A percentile compares a stretch with the other conserved stretches of the same genome.
phyloP scores from a whole-genome alignment of 2,113 vertebrate genomes.

The Dicrurus megarhynchus region DNA sequence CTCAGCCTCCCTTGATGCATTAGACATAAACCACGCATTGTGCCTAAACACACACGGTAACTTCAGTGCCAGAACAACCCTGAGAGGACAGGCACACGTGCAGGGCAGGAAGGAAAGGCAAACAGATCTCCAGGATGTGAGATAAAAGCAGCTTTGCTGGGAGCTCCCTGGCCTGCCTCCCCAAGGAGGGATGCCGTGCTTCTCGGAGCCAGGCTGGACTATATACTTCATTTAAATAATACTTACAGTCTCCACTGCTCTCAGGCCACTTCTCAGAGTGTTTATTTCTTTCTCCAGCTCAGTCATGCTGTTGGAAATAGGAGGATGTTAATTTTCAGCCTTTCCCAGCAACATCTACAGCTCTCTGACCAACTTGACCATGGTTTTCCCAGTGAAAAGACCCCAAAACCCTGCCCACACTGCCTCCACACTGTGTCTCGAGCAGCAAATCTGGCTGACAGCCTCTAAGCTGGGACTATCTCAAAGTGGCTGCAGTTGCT shows the following conservation, averaged over 20 bases:
- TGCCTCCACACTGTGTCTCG: rapidly evolving
- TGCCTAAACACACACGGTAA: background rate
- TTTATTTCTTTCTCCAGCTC: constrained; percentile 97
- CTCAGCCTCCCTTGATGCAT: background rate
- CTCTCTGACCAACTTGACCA: rapidly evolving
- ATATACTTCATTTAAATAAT: background rate
- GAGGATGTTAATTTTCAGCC: constrained; percentile 46
- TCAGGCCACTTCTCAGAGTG: constrained; percentile 90
- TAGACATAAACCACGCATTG: background rate
- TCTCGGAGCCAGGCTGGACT: background rate
- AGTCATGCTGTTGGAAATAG: constrained; percentile 85
- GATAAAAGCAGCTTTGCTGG: constrained; percentile 4
- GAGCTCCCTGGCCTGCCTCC: constrained; percentile 8
- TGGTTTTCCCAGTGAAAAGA: background rate
- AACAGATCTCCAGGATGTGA: constrained; percentile 35
- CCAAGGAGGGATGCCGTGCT: background rate
- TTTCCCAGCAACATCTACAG: background rate
- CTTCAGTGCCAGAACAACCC: background rate
- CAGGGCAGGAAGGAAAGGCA: constrained; percentile 36
- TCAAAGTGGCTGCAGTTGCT: background rate
- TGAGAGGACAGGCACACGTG: background rate
- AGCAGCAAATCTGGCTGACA: background rate
- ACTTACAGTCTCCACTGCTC: constrained; percentile 93
- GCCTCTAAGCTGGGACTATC: background rate
- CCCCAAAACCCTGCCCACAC: background rate